Evolutionary conservation across 1,140 invertebrate genomes (phyloP).

Genomic region (Cotesia typhae): DNA sequence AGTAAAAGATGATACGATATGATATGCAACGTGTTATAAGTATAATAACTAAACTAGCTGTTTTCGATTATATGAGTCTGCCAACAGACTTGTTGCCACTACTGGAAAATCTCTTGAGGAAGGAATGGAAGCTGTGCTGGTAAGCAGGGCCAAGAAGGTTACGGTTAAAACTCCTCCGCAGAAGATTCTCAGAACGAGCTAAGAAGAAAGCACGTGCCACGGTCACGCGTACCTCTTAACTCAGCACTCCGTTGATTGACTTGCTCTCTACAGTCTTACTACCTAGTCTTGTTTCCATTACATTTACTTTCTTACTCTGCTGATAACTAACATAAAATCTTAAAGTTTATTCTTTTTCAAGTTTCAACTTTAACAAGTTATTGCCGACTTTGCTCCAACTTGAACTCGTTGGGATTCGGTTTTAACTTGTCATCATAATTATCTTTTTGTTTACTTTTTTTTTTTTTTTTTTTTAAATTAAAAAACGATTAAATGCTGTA

Average conservation of each 20-base stretch:
- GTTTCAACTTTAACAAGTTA: no score
- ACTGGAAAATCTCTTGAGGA: conserved; percentile 14
- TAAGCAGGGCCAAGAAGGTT: conserved; percentile 32
- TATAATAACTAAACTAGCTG: neutral
- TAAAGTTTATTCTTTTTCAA: no score
- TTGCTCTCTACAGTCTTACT: conserved; percentile 5
- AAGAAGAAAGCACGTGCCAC: conserved; percentile 30
- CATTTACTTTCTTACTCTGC: conserved; percentile 19
- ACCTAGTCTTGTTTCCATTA: conserved; percentile 2
- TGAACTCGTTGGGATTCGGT: no score
- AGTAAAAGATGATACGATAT: no score
- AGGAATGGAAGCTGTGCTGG: neutral
- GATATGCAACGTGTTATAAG: neutral
- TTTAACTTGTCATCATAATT: no score
- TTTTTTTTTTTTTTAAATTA: no score
- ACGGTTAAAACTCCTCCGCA: conserved; percentile 29
- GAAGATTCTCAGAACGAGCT: conserved; percentile 18
- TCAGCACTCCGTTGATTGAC: conserved; percentile 14
- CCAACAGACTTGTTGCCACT: conserved; percentile 27
- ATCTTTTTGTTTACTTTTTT: no score
- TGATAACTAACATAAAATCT: neutral
- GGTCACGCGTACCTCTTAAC: conserved; percentile 27
- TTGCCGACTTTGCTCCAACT: no score
- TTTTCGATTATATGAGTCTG: neutral
- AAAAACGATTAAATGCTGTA: no score